Evolutionary conservation across 2,888 invertebrate genomes (phyloP), one percentile per base, ranked within the genome.

Genomic region (Achlya flavicornis): DNA sequence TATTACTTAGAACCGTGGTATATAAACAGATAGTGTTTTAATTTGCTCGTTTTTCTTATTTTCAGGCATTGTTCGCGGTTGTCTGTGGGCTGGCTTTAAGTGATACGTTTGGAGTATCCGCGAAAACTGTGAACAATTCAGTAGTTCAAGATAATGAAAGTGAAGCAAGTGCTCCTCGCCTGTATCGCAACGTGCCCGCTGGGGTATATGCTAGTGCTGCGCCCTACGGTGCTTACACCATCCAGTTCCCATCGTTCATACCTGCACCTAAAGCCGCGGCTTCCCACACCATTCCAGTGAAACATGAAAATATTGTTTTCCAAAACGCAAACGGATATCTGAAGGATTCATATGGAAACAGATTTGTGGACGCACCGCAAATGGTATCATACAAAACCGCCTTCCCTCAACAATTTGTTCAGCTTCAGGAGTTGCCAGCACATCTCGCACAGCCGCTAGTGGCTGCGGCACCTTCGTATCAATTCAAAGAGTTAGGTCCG

Each of bases 301-400:
- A 87, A 62, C 53, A 53, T 19, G 83, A 87, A 68, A 82, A 86
- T 64, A 78, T 74, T 58, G 70, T 80, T 53, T 75, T 85, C 32
- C 86, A 87, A 60, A 88, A 85, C 58, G 75, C 81, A 26, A 87
- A 86, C 64, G 84, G 83, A 32, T 86, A 81, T 68, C 76, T 93
- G 66, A 90, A 84, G 72, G 93, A 93, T 71, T 93, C 93, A 0
- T 93, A 93, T 67, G 93, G 93, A 33, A 92, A 93, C 63, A 83
- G 80, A 70, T 92, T 87, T 68, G 83, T 87, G 41, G 85, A 81
- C 64, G 74, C 84, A 1, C 90, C 91, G 43, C 89, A 89, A 64
- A 68, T 83, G 19, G 66, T 88, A 4, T 78, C 88, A 0, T 92
- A 91, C 65, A 89, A 85, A 68, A 75, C 85, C 26, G 83, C 84